phyloP scores from a whole-genome alignment of 2,113 vertebrate species.

The Dunckerocampus dactyliophorus region DNA sequence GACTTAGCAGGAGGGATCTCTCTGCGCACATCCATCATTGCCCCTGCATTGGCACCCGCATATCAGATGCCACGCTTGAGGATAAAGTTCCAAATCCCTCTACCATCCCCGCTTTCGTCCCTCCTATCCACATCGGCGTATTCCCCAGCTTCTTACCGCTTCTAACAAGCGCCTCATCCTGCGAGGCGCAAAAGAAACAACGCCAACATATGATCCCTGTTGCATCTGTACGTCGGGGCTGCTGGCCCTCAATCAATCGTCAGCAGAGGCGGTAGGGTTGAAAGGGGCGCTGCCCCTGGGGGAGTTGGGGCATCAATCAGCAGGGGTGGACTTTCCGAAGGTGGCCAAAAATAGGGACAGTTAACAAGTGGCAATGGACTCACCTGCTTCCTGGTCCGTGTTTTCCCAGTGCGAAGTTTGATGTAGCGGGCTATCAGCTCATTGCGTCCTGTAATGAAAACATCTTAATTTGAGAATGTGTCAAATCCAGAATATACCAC shows the following conservation, averaged over 20 bases:
- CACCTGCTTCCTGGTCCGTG: constrained; percentile 95
- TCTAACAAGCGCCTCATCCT: constrained; percentile 63
- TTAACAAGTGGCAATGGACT: constrained; percentile 35
- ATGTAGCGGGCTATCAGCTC: constrained; percentile 95
- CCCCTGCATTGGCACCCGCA: constrained; percentile 47
- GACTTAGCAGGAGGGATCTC: constrained; percentile 39
- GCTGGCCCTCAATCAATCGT: constrained; percentile 62
- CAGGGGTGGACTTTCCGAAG: constrained; percentile 29
- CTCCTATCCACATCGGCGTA: constrained; percentile 32
- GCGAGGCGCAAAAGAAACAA: constrained; percentile 65
- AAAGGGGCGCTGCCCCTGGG: neutral
- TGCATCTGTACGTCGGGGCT: constrained; percentile 63
- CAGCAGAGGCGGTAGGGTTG: constrained; percentile 4
- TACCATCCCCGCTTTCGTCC: constrained; percentile 19
- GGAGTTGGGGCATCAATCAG: constrained; percentile 51
- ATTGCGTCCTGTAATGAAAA: constrained; percentile 82
- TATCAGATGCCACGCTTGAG: constrained; percentile 49
- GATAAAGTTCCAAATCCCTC: constrained; percentile 62
- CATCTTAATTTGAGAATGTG: neutral
- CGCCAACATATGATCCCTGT: constrained; percentile 65
- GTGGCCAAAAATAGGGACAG: constrained; percentile 51
- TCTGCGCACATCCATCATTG: constrained; percentile 55
- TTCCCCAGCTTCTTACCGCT: constrained; percentile 45
- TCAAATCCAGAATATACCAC: neutral
- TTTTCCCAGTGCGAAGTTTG: constrained; percentile 95